Evolutionary conservation across 2,113 vertebrate genomes (phyloP), one percentile per base, ranked within the genome.

Genomic region (Tachysurus fulvidraco): DNA sequence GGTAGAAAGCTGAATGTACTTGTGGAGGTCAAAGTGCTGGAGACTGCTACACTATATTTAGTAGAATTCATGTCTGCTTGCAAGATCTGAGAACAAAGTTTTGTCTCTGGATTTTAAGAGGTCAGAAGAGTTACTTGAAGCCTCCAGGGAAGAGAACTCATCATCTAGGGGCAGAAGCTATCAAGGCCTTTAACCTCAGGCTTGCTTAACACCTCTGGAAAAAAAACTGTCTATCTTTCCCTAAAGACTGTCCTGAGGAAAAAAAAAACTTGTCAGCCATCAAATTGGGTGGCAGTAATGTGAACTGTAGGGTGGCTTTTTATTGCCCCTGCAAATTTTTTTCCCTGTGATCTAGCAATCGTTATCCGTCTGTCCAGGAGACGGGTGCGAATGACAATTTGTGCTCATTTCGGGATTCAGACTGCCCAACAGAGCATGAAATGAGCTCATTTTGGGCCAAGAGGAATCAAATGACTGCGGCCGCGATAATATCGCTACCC

Each of bases 361-460:
- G 0, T n/a, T 65, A 79, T 87, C 83, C 52, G 55, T 85, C 90
- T 90, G 87, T 91, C 89, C 83, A 82, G 90, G 85, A 80, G 81
- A 74, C 7, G 60, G 83, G 77, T 92, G 85, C 88, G 89, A 95
- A 88, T 91, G 89, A 87, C 92, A 93, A 92, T 93, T 92, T 87
- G 86, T 91, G 89, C 91, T 92, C 90, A 93, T 93, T 93, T 92
- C 83, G 64, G 41, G 79, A 85, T 87, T 88, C 77, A 74, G 89
- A 93, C 89, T 88, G 73, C 71, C 90, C 92, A 86, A 86, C 57
- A 28, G 93, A 93, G 92, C 94, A 91, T 94, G 93, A 95, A 94
- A 95, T 94, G 88, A 94, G 91, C 88, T 93, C 88, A 94, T 95
- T 94, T 94, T 87, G 83, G 88, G 86, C 83, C 60, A 84, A 88